Base-by-base conservation (phyloP, 2,113 vertebrate species). In the Octodon degus region DNA sequence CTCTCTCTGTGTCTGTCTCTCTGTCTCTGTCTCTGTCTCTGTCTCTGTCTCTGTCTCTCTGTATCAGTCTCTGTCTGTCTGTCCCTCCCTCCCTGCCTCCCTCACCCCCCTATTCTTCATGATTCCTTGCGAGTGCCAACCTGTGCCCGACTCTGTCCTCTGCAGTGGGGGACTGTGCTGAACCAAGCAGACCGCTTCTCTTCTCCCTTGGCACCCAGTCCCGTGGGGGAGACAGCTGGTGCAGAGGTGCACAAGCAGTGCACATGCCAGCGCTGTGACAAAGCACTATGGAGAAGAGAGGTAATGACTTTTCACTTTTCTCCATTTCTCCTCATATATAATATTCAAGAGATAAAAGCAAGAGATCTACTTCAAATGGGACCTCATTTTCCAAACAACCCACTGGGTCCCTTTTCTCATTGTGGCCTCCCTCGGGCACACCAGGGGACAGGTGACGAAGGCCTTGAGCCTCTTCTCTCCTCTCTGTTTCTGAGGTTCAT, bases 401-500 rank as follows among this genome's bases (percentile, higher is more conserved):
- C 40, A 27, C 2, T 34, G 55, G 43, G 14, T 9, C n/a, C 50
- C 25, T 37, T 53, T 43, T 53, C 13, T 20, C 30, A 14, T 50
- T 83, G 2, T 27, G 32, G 1, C 30, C 43, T 84, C 22, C 1
- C 4, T 27, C 30, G 58, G 47, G 43, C 20, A 24, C 40, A 6
- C 0, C 6, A 60, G 12, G 25, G 40, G 3, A 3, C 47, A 74
- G 30, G 11, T 3, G 30, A 1, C 12, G 79, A 58, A 58, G 7
- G 60, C 27, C 17, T 47, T 58, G 11, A 5, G 32, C 85, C 16
- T 79, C 20, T 70, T 63, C 76, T 40, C 17, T 86, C n/a, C 62
- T 14, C 17, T 77, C 27, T 58, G 43, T 79, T 34, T 83, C 79
- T 95, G 34, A n/a, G 34, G 40, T 25, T 40, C 76, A 30, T 16